Evolutionary conservation across 2,797 vertebrate genomes (phyloP), one percentile per base, ranked within the genome.

Genomic region (Staurois parvus): DNA sequence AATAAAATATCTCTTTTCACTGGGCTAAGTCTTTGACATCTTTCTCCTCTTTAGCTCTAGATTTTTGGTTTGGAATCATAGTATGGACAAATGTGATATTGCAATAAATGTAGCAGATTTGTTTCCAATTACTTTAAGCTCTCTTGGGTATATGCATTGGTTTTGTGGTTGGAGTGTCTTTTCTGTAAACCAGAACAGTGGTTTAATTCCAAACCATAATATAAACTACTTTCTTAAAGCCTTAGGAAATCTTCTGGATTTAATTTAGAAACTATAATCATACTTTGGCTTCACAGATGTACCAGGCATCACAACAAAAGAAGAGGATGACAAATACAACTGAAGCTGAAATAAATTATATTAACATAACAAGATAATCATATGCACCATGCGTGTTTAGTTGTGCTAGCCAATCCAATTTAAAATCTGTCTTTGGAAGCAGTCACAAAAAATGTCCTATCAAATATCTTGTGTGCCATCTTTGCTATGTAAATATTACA

Each of bases 191-290:
- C 72, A 76, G 42, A 15, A 45, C 19, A 5, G 40, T 85, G 64
- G 78, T 85, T 81, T 69, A 62, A 42, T 76, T 76, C 78, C 70
- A 85, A 85, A 80, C 77, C 70, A 80, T 59, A 85, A 85, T 69
- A 34, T 48, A 85, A 85, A 81, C 84, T 80, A 17, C n/a, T 85
- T 42, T 66, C 40, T 56, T 48, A 79, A 79, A 68, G 26, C 29
- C 40, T 85, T 37, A 30, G 62, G 30, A 62, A 73, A 56, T 76
- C n/a, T 70, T 81, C 78, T 85, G 84, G 72, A 81, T 76, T 85
- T 21, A 76, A 81, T 85, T 81, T 56, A 59, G 69, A 30, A 29
- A 59, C 32, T n/a, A 32, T 76, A 28, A 81, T 85, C 32, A 69
- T 17, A 64, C 42, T 76, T 81, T 85, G 64, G 72, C 78, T 68